Conservation (phyloP, 2,888 invertebrate genomes). For the Spicauda simplicius region DNA sequence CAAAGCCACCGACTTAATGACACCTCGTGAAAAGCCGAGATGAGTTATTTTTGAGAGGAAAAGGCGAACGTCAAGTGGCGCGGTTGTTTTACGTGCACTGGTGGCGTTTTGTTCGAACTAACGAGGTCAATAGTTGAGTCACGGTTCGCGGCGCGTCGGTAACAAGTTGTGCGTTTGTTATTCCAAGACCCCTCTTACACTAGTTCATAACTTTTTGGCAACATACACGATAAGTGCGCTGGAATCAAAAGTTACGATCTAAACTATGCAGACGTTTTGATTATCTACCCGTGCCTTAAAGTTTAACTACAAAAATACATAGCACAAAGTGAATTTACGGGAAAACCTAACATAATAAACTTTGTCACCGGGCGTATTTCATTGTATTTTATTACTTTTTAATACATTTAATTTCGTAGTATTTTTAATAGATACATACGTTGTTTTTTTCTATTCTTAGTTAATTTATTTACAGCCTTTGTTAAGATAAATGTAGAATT, state of each 20-base stretch:
- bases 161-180: slow-evolving; percentile 59
- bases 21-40: slow-evolving; percentile 80
- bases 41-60: slow-evolving; percentile 84
- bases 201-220: slow-evolving; percentile 33
- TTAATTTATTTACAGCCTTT: too few species aligned
- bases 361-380: too few species aligned
- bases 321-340: too few species aligned
- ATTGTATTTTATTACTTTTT: too few species aligned
- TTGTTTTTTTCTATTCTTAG: too few species aligned
- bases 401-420: too few species aligned
- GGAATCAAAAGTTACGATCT: slow-evolving; percentile 11
- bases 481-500: too few species aligned
- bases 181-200: slow-evolving; percentile 42
- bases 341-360: too few species aligned
- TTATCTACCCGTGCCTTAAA: background rate
- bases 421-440: too few species aligned
- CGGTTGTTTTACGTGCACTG: slow-evolving; percentile 75
- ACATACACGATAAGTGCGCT: slow-evolving; percentile 15
- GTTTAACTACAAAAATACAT: too few species aligned
- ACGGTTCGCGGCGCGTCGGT: slow-evolving; percentile 57
- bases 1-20: slow-evolving; percentile 78
- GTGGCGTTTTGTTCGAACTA: slow-evolving; percentile 77
- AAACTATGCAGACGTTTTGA: slow-evolving; percentile 6
- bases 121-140: slow-evolving; percentile 81
- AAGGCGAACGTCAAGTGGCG: slow-evolving; percentile 79